Evolutionary conservation across 2,113 vertebrate genomes (phyloP), one percentile per base, ranked within the genome.

Genomic region (Cyprinodon brontotheroides): DNA sequence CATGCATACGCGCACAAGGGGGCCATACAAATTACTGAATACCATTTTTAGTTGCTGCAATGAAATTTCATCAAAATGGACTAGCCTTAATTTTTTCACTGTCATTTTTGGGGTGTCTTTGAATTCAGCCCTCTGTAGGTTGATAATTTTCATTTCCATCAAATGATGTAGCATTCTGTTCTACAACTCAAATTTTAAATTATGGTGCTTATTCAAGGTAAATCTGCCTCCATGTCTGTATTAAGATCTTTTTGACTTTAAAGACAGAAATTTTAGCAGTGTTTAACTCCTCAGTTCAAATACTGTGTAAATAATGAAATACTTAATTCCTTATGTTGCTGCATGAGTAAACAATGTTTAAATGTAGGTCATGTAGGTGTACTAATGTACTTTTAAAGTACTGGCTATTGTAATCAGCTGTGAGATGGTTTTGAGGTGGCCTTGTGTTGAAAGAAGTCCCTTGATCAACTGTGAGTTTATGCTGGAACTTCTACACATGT

Each of bases 341-440:
- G 40, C 59, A 74, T 78, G 59, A 62, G 47, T 36, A 80, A 81
- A 72, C 78, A 68, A 66, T 78, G 78, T 67, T 68, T 60, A 50
- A 38, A 71, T 82, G 73, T 37, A 80, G 66, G 65, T 75, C 48
- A 70, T 14, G 78, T 43, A 79, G 67, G 9, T 20, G 22, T n/a
- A 63, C 80, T 75, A 87, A 60, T 84, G 62, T 10, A 39, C 73
- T 62, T 86, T 22, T 15, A 80, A 72, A 69, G 61, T 74, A 41
- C 45, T 85, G 85, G 76, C 40, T 53, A n/a, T 74, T 65, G 61
- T 62, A 38, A 41, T 75, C 29, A 20, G n/a, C 50, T n/a, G 70
- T 64, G 37, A 43, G 71, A 72, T 84, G 81, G 70, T 73, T 78
- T 41, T 71, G 68, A 83, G 69, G 77, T 73, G 83, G 79, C 70